Base-by-base conservation (phyloP, 2,797 vertebrate genomes). In the Pangasius macronema region DNA sequence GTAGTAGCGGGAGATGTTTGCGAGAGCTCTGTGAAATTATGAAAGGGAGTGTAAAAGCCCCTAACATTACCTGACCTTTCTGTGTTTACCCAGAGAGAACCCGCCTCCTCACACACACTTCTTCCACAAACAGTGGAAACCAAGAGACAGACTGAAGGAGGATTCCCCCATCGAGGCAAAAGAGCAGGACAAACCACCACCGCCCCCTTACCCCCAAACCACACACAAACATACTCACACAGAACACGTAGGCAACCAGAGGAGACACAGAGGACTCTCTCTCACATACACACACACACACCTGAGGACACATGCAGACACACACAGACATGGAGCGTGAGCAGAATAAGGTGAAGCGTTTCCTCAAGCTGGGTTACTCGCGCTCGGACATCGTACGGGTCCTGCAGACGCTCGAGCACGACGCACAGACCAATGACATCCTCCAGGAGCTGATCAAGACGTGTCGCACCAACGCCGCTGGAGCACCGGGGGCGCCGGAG, bases 361-460 rank as follows among this genome's bases (percentile, higher is more conserved):
- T 98, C 90, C 95, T 96, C 87, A 98, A 98, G 93, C 91, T 98
- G 89, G 97, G 98, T 30, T 99, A 98, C 81, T 57, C 93, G 57
- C 94, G 91, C 22, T 86, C 92, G 0, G 97, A 98, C 82, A 97
- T 98, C 77, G 80, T 95, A 89, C 93, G 95, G 88, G 97, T 97
- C 33, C 94, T 98, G 93, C 94, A 95, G 90, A 97, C 92, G 92
- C 94, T 98, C 79, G 95, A 92, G 0, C 94, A 95, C 0, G 96
- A 94, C 1, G 97, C 98, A 20, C 95, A 97, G 92, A 97, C 97
- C 91, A 98, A 99, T 0, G 97, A 98, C 11, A 96, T 98, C 87
- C 94, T 99, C 77, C 96, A 96, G 92, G 97, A 98, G 92, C 94
- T 99, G 82, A 97, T 99, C 82, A 96, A 95, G 87, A 97, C 95